Evolutionary conservation across 2,797 vertebrate species (phyloP).

Genomic region (Neomorphus geoffroyi): DNA sequence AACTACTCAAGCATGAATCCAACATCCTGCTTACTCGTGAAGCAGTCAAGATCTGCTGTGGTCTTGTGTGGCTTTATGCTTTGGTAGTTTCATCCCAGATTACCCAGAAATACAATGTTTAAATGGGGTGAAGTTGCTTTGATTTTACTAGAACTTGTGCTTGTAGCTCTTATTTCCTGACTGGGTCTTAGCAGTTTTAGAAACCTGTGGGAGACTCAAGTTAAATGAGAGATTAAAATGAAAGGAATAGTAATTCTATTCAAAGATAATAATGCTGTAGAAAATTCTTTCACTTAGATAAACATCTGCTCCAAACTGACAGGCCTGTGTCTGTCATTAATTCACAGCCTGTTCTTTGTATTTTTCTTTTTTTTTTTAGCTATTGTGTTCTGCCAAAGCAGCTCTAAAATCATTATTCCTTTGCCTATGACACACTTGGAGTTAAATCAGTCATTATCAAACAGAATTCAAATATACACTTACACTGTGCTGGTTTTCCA

Average conservation of each 20-base stretch:
- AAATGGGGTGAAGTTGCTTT: not conserved
- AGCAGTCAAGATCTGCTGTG: not conserved
- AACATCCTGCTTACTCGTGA: not conserved
- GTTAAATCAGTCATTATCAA: constrained; percentile 12
- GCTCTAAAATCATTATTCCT: not conserved
- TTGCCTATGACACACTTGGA: not conserved
- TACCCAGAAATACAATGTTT: not conserved
- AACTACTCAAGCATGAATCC: not conserved
- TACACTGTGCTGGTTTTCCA: not conserved
- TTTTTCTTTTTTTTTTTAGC: not conserved
- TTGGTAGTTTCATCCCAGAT: not conserved
- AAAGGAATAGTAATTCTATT: constrained; percentile 13
- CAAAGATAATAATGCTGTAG: not conserved
- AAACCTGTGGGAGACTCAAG: not conserved
- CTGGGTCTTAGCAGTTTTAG: not conserved
- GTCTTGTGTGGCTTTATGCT: not conserved
- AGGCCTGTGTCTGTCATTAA: not conserved
- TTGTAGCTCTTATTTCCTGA: not conserved
- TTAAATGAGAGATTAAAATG: not conserved
- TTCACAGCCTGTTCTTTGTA: not conserved
- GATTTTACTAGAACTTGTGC: not conserved
- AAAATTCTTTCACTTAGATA: constrained; percentile 16
- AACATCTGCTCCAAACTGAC: constrained; percentile 1
- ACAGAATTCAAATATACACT: not conserved
- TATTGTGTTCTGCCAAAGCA: constrained; percentile 4